Evolutionary conservation across 2,113 vertebrate genomes (phyloP), one percentile per base, ranked within the genome.

Genomic region (Hirundichthys speculiger): DNA sequence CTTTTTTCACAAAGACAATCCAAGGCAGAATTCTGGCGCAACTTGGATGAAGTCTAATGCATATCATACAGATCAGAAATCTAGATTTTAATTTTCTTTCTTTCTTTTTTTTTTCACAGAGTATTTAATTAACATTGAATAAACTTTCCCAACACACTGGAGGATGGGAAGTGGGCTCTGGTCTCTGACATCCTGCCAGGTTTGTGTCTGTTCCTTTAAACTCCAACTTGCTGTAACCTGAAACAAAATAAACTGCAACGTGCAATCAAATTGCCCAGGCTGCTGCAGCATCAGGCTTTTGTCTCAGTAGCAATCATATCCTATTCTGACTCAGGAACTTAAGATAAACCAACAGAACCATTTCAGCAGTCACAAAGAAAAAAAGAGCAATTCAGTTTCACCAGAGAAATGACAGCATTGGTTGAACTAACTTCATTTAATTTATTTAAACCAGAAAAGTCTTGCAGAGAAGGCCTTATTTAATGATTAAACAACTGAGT

Each of bases 241-340:
- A 76, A 71, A 64, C 47, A 50, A 76, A 50, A 59, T 11, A 61
- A 70, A 21, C 56, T 42, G 50, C 60, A 49, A 42, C 51, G 25
- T 41, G 30, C 30, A 34, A 34, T 34, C 30, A 62, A 46, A 19
- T 20, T 49, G 68, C 64, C 68, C 30, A 18, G 18, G 19, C 18
- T 47, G 49, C 68, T 79, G 77, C 73, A 65, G 73, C 43, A 68
- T 86, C 68, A 74, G 30, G 30, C 30, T 34, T 34, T 34, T 34
- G 30, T 34, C 58, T 67, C 77, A 60, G 77, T 70, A 60, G 77
- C 72, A 65, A 27, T 27, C 52, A 7, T 34, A 34, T 34, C 11
- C 30, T 34, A 34, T 34, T 34, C 30, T 34, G 30, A 34, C 25
- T 69, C 57, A 2, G 20, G 24, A 22, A 60, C 64, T 54, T 59